These are phyloP conservation scores for Chroicocephalus ridibundus DNA, from an alignment of 2,113 vertebrate species.

Conservation along the genomic window DNA sequence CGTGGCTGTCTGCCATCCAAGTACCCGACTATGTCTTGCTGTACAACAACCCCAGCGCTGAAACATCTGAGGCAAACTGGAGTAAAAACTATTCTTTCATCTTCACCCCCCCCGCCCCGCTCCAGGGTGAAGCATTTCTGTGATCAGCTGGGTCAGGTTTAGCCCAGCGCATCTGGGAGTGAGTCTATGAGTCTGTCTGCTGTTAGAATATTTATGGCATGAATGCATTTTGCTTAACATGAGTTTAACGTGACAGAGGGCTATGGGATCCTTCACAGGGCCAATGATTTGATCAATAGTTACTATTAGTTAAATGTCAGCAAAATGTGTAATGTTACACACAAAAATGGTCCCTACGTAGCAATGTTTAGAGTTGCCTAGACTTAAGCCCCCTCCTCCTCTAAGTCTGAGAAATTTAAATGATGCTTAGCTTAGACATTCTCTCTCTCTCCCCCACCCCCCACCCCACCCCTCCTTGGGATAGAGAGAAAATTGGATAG, in stretches of 20 bases:
- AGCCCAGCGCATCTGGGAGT: neutral
- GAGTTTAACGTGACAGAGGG: neutral
- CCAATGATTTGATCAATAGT: neutral
- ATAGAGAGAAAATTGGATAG: neutral
- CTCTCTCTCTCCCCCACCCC: neutral
- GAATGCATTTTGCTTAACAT: neutral
- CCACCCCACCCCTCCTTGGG: neutral
- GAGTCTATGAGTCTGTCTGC: neutral
- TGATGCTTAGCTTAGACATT: neutral
- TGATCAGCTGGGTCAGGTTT: constrained; percentile 25
- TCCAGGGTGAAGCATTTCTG: constrained; percentile 11
- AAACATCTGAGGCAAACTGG: constrained; percentile 27
- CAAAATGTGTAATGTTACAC: neutral
- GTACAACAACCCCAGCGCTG: neutral
- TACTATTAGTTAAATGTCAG: neutral
- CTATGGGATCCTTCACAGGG: neutral
- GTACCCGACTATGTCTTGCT: constrained; percentile 2
- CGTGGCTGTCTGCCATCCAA: constrained; percentile 47
- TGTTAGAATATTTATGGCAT: neutral
- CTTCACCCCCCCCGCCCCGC: neutral
- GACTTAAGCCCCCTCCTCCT: neutral
- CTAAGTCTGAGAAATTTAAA: neutral
- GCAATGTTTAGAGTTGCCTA: rapidly evolving
- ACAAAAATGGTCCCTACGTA: neutral
- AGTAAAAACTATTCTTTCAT: constrained; percentile 40